Evolutionary conservation across 2,888 invertebrate genomes (phyloP).

Genomic region (Melieria crassipennis): DNA sequence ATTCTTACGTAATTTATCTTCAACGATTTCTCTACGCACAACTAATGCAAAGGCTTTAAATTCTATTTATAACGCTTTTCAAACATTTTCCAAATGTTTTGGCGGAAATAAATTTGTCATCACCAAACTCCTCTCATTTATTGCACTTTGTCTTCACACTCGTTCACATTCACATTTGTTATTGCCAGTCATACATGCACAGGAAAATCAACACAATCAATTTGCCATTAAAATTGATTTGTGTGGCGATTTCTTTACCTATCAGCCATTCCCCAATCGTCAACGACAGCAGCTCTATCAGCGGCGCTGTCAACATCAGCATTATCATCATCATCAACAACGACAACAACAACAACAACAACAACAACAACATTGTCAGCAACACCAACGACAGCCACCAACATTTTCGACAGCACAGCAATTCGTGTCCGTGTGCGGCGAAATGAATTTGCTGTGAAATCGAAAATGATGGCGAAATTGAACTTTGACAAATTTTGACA

Average conservation of each 20-base stretch:
- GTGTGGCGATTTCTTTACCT: conserved; percentile 42
- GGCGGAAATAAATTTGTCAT: neutral
- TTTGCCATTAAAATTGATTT: conserved; percentile 54
- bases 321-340: conserved; percentile 1
- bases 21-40: too few relatives aligned
- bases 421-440: neutral
- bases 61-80: too few relatives aligned
- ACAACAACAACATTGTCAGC: neutral
- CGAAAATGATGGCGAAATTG: conserved; percentile 46
- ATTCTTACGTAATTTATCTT: too few relatives aligned
- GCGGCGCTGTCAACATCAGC: conserved; percentile 11
- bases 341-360: neutral
- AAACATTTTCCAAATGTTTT: too few relatives aligned
- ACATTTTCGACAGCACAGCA: neutral
- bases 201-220: conserved; percentile 41
- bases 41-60: too few relatives aligned
- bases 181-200: neutral
- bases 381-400: neutral
- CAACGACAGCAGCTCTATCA: conserved; percentile 1
- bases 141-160: neutral
- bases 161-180: too few relatives aligned
- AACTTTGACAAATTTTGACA: conserved; percentile 57
- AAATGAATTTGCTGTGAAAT: conserved; percentile 43
- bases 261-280: neutral
- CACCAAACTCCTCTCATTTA: neutral